These are phyloP conservation scores for Metopia argyrocephala DNA, from an alignment of 2,888 invertebrate species.

Conservation along the genomic window DNA sequence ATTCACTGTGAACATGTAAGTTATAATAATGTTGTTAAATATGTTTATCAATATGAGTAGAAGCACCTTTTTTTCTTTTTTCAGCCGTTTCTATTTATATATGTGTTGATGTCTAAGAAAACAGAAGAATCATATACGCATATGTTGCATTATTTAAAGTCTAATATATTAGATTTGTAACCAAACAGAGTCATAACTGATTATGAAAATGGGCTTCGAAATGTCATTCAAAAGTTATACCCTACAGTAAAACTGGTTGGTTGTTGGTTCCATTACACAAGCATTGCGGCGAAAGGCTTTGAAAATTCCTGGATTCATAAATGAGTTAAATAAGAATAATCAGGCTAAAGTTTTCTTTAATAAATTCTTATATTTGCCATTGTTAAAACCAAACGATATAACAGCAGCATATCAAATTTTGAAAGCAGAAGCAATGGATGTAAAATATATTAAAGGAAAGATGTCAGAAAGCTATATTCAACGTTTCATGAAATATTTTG, in stretches of 20 bases:
- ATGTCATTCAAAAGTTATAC: conserved; percentile 37
- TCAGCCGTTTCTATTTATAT: conserved; percentile 50
- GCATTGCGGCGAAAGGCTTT: conserved; percentile 48
- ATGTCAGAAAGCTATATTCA: conserved; percentile 25
- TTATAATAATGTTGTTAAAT: conserved; percentile 34
- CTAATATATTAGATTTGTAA: conserved; percentile 50
- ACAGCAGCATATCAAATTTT: conserved; percentile 49
- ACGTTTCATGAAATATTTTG: conserved; percentile 38
- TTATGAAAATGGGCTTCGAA: conserved; percentile 46
- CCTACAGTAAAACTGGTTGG: conserved; percentile 42
- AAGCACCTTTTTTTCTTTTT: conserved; percentile 24
- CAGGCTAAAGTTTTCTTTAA: conserved; percentile 45
- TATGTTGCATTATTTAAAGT: conserved; percentile 48
- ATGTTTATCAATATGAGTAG: conserved; percentile 29
- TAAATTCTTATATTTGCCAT: conserved; percentile 55
- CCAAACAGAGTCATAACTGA: conserved; percentile 47
- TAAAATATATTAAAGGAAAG: conserved; percentile 29
- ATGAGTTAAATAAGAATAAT: conserved; percentile 41
- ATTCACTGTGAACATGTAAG: conserved; percentile 50
- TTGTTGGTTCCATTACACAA: conserved; percentile 48
- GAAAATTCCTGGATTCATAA: conserved; percentile 50
- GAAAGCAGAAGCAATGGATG: conserved; percentile 50
- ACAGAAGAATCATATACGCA: conserved; percentile 51
- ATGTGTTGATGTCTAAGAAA: conserved; percentile 54
- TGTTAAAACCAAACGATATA: conserved; percentile 51